Evolutionary conservation across 1,140 invertebrate genomes (phyloP).

Genomic region (Papilio aristodemus): DNA sequence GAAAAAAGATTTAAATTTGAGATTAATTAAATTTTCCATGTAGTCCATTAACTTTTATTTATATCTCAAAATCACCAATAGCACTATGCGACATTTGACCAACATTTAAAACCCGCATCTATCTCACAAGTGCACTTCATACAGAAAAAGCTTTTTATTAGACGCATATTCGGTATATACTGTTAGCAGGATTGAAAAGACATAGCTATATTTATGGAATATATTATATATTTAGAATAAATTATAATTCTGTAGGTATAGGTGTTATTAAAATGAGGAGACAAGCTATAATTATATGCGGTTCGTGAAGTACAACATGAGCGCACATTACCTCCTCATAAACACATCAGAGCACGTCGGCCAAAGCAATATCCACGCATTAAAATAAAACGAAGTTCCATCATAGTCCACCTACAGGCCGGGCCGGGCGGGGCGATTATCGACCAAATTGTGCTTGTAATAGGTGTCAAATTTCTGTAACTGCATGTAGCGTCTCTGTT

Average conservation of each 20-base stretch:
- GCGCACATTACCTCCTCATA: slow-evolving; percentile 53
- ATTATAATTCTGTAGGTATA: not conserved
- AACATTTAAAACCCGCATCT: not conserved
- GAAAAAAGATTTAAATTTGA: slow-evolving; percentile 61
- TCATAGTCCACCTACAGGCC: slow-evolving; percentile 52
- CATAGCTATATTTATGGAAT: not conserved
- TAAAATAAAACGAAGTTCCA: slow-evolving; percentile 52
- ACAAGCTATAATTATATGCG: slow-evolving; percentile 13
- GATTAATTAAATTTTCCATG: too few relatives aligned
- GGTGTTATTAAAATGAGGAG: slow-evolving; percentile 6
- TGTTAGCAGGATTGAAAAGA: not conserved
- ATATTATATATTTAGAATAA: too few relatives aligned
- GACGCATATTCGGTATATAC: not conserved
- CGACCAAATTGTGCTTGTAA: slow-evolving; percentile 25
- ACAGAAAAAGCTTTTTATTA: not conserved
- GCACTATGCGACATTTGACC: not conserved
- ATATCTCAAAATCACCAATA: too few relatives aligned
- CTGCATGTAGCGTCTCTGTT: not conserved
- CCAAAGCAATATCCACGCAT: slow-evolving; percentile 58
- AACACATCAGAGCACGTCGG: slow-evolving; percentile 45
- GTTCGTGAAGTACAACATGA: slow-evolving; percentile 13
- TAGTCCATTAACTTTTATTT: too few relatives aligned
- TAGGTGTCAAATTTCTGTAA: slow-evolving; percentile 40
- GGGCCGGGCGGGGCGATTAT: slow-evolving; percentile 34
- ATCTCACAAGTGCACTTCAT: not conserved